Conservation (phyloP, 2,888 invertebrate species). For the Pelosia muscerda region DNA sequence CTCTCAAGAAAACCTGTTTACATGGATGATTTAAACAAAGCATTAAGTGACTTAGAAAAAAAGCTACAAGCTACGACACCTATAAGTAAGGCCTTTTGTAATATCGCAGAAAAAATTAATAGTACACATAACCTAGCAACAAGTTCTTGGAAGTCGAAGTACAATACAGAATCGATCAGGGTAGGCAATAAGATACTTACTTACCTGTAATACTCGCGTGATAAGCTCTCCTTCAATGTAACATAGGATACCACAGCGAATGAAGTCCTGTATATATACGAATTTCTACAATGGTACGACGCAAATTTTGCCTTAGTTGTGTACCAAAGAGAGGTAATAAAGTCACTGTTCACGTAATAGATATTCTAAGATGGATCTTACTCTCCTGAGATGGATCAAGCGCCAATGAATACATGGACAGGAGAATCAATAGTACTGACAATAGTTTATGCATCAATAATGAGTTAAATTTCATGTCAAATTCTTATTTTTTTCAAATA, state of each 20-base stretch:
- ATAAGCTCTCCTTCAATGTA: no score
- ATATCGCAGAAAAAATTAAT: no score
- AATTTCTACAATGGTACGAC: background rate
- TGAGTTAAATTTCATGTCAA: no score
- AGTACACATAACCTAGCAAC: no score
- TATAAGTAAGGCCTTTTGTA: background rate
- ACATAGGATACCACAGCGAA: no score
- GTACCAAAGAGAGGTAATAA: background rate
- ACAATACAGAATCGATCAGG: no score
- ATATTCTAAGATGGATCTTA: background rate
- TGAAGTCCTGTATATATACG: background rate
- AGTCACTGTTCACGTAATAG: background rate
- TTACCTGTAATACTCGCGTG: no score
- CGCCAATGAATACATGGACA: no score
- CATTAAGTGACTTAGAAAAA: constrained; percentile 61
- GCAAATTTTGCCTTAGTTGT: background rate
- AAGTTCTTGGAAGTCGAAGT: no score
- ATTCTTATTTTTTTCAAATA: background rate
- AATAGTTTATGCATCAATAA: no score
- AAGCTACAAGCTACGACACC: constrained; percentile 26
- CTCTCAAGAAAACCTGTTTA: constrained; percentile 55
- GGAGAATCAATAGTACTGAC: no score
- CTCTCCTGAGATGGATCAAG: background rate
- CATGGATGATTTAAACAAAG: constrained; percentile 67
- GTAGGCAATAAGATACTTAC: no score